These are phyloP conservation scores for Eira barbara DNA, from an alignment of 2,113 vertebrate genomes.

Conservation along the genomic window DNA sequence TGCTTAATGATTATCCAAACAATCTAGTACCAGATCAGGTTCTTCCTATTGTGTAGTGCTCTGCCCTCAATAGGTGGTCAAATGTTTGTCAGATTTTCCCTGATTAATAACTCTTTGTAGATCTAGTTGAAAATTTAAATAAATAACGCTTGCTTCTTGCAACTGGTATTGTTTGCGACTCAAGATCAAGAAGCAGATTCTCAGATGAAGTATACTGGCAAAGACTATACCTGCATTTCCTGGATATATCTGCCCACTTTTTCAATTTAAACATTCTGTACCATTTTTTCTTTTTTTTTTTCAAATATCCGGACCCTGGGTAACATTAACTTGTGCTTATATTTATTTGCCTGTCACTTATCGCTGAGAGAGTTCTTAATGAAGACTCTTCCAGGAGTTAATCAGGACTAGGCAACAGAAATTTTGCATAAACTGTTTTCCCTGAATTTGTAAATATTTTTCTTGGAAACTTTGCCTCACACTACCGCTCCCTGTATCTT, in stretches of 20 bases:
- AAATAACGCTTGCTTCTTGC: not conserved
- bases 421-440: conserved; percentile 7
- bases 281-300: not conserved
- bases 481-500: not conserved
- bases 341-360: not conserved
- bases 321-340: not conserved
- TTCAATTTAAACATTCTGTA: not conserved
- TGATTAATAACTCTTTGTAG: not conserved
- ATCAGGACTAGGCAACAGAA: not conserved
- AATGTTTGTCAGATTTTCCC: conserved; percentile 26
- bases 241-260: not conserved
- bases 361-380: not conserved
- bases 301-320: not conserved
- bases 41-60: not conserved
- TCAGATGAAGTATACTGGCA: not conserved
- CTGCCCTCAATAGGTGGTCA: not conserved
- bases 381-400: not conserved
- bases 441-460: conserved; percentile 23
- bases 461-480: conserved; percentile 11
- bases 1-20: not conserved
- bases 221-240: not conserved
- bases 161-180: not conserved
- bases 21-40: not conserved
- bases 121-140: not conserved
- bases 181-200: not conserved